Conservation (phyloP, 2,888 invertebrate genomes). For the Vesta saturnalis region DNA sequence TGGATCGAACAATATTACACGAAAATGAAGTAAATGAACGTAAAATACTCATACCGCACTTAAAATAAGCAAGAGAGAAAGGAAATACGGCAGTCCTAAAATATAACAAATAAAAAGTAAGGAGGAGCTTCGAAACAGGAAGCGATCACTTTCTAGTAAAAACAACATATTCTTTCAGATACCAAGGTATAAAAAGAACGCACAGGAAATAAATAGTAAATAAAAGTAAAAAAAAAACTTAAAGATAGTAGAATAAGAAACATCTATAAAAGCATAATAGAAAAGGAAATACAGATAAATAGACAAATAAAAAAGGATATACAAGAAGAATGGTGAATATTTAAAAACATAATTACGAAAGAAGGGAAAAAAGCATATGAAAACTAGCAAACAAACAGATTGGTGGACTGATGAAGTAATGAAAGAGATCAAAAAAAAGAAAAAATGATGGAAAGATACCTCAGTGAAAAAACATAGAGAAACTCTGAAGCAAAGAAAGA, state of each 20-base stretch:
- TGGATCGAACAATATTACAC: too few relatives aligned
- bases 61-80: neutral
- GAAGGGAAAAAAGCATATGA: too few relatives aligned
- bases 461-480: neutral
- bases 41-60: neutral
- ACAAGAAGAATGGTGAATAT: too few relatives aligned
- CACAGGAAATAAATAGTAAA: too few relatives aligned
- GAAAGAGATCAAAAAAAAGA: too few relatives aligned
- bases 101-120: neutral
- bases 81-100: neutral
- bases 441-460: too few relatives aligned
- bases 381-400: too few relatives aligned
- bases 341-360: too few relatives aligned
- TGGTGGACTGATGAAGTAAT: too few relatives aligned
- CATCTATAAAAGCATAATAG: neutral
- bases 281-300: neutral
- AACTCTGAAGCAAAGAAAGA: neutral
- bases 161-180: neutral
- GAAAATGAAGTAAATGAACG: neutral
- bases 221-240: neutral
- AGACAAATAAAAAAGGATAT: neutral
- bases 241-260: too few relatives aligned
- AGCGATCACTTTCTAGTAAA: neutral
- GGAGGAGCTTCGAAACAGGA: neutral
- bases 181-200: neutral